Evolutionary conservation across 2,113 vertebrate species (phyloP).

Genomic region (Marmota monax): DNA sequence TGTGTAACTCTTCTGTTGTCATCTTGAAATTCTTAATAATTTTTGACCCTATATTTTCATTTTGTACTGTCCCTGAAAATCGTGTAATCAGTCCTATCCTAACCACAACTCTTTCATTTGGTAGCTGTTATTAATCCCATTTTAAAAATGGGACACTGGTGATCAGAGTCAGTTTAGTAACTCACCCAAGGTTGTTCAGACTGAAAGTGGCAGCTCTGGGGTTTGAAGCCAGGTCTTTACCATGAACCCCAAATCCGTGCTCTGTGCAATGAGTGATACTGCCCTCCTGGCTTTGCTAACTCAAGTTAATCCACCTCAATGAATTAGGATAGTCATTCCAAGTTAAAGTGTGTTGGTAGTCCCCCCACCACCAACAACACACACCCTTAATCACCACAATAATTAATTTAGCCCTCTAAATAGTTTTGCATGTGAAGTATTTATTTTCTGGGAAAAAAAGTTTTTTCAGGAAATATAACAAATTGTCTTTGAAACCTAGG

Average conservation of each 20-base stretch:
- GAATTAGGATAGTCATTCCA: background rate
- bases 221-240: background rate
- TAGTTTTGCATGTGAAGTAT: background rate
- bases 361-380: too few relatives aligned
- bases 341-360: background rate
- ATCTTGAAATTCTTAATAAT: background rate
- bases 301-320: background rate
- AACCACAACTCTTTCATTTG: background rate
- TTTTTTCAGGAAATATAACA: constrained; percentile 41
- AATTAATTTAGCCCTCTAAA: constrained; percentile 35
- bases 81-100: background rate
- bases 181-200: background rate
- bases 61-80: background rate
- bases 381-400: background rate
- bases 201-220: background rate
- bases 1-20: background rate
- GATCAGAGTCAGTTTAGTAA: background rate
- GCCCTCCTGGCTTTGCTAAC: background rate
- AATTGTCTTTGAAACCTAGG: constrained; percentile 52
- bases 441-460: constrained; percentile 41
- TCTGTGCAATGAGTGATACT: background rate
- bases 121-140: background rate
- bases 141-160: background rate
- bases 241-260: background rate
- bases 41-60: background rate